Conservation (phyloP, 2,888 invertebrate genomes). For the Melieria crassipennis region DNA sequence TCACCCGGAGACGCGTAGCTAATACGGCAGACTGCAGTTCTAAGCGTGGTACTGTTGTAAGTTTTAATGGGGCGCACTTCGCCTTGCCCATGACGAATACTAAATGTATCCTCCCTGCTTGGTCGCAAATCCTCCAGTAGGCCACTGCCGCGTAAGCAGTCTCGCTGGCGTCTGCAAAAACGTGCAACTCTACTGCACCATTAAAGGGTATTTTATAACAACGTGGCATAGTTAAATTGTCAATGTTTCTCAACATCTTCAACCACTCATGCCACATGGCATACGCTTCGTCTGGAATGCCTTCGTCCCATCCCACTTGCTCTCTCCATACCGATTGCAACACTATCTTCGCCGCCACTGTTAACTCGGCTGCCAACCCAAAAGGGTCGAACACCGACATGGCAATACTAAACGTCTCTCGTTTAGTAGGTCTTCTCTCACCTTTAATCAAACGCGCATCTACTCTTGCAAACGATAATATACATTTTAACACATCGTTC, state of each 20-base stretch:
- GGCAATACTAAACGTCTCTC: slow-evolving; percentile 29
- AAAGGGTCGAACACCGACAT: slow-evolving; percentile 39
- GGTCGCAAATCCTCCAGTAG: slow-evolving; percentile 24
- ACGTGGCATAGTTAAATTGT: slow-evolving; percentile 33
- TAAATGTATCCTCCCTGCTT: not conserved
- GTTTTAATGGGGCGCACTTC: slow-evolving; percentile 22
- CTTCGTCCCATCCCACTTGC: slow-evolving; percentile 34
- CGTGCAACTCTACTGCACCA: slow-evolving; percentile 30
- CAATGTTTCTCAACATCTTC: slow-evolving; percentile 17
- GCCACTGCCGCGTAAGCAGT: slow-evolving; percentile 41
- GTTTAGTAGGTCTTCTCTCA: slow-evolving; percentile 33
- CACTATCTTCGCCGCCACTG: slow-evolving; percentile 30
- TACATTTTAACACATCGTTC: slow-evolving; percentile 25
- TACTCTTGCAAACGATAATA: slow-evolving; percentile 30
- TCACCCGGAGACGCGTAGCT: slow-evolving; percentile 19
- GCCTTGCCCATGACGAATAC: slow-evolving; percentile 26
- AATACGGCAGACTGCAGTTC: slow-evolving; percentile 33
- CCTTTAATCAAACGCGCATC: slow-evolving; percentile 18
- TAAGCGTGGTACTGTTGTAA: slow-evolving; percentile 28
- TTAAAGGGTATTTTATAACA: slow-evolving; percentile 25
- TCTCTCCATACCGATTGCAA: slow-evolving; percentile 36
- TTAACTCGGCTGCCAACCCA: slow-evolving; percentile 35
- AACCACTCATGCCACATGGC: slow-evolving; percentile 31
- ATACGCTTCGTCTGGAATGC: slow-evolving; percentile 31
- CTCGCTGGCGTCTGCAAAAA: slow-evolving; percentile 40